phyloP scores from a whole-genome alignment of 2,797 vertebrate species.

The Coregonus ussuriensis region DNA sequence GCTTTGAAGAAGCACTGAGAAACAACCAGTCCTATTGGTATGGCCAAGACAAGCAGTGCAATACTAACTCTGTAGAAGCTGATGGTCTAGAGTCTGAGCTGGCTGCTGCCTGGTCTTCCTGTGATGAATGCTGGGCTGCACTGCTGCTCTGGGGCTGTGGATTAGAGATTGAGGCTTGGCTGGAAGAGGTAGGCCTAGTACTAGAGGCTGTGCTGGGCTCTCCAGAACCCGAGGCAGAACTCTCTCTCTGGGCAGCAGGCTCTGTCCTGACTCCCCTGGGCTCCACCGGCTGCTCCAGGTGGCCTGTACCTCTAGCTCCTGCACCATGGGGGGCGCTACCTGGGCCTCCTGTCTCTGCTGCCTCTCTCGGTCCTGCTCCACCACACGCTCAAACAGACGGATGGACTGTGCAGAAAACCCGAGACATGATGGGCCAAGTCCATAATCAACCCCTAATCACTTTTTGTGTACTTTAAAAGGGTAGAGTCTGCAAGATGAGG shows the following conservation, averaged over 20 bases:
- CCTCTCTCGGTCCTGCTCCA: constrained; percentile 82
- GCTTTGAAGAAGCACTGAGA: not conserved
- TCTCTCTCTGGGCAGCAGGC: constrained; percentile 16
- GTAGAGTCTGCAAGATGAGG: not conserved
- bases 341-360: constrained; percentile 64
- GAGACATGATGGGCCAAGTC: not conserved
- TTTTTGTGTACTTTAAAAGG: not conserved
- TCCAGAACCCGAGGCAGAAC: not conserved
- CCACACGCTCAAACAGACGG: constrained; percentile 84
- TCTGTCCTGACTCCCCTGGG: constrained; percentile 40
- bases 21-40: not conserved
- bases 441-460: not conserved
- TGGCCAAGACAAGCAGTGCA: no score
- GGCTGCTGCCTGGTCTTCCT: constrained; percentile 39
- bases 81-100: not conserved
- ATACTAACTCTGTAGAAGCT: constrained; percentile 51
- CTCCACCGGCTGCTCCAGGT: constrained; percentile 67
- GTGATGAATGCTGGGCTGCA: constrained; percentile 24
- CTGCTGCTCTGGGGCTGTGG: not conserved
- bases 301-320: constrained; percentile 68
- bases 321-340: constrained; percentile 53
- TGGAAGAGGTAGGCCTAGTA: constrained; percentile 8
- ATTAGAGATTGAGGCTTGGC: constrained; percentile 3
- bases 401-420: constrained; percentile 76
- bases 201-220: constrained; percentile 10